Base-by-base conservation (phyloP, 2,888 invertebrate genomes). In the Caenorhabditis doughertyi region DNA sequence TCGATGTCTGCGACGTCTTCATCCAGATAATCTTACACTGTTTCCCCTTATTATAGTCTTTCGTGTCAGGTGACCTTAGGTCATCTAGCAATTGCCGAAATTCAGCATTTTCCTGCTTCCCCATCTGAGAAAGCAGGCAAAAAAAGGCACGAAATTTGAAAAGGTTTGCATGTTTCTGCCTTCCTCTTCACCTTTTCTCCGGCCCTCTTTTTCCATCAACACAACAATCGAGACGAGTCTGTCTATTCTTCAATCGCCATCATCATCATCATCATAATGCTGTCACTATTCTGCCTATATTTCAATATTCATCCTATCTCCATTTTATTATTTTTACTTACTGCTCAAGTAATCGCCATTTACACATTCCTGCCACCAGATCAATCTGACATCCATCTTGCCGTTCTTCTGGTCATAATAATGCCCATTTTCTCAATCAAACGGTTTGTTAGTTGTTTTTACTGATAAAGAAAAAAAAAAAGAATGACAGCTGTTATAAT, bases 371-470 rank as follows among this genome's bases (percentile, higher is more conserved):
- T 58, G 49, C 67, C 47, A 16, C 23, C 53, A 29, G 53, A 60
- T 77, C 77, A 62, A 29, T 51, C 32, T 35, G 65, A 67, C 53
- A 44, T 53, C 29, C 29, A 55, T 39, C 16, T 67, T 5, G 56
- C n/a, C 49, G 65, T 71, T 67, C 56, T 79, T 29, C 58, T 72
- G 39, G 56, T 47, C 58, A 32, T 35, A 39, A 56, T 79, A 39
- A 79, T 79, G 72, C 79, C 79, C 58, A 72, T 79, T 56, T 79
- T 79, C 51, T 60, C 79, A 25, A 71, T 67, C 18, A 79, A 72
- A 72, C 79, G 79, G 79, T 79, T 79, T 74, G 65, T 73, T 73
- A 21, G 65, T 79, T 74, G 56, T 72, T 72, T 72, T 64, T 29
- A 42, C 32, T 35, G 21, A 25, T 32, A 49, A 42, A 23, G 11